phyloP scores from a whole-genome alignment of 2,888 invertebrate genomes.

The Amphiduros pacificus region DNA sequence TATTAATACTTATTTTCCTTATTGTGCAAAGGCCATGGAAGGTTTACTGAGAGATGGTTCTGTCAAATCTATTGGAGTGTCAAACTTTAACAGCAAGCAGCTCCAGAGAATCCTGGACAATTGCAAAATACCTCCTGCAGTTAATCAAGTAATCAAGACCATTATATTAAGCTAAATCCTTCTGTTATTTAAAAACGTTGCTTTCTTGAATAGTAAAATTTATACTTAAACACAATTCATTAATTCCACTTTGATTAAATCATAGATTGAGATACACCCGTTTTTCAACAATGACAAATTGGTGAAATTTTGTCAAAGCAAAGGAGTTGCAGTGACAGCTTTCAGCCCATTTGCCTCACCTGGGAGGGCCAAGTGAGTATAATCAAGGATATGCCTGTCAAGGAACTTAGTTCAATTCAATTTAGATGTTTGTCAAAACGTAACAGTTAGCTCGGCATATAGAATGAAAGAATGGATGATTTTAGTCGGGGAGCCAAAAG shows the following conservation, averaged over 20 bases:
- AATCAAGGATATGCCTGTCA: no score
- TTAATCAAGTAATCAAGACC: constrained; percentile 65
- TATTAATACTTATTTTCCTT: no score
- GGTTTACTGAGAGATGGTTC: constrained; percentile 71
- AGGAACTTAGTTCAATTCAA: no score
- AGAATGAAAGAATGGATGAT: no score
- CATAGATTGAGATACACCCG: constrained; percentile 83
- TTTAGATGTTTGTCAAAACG: no score
- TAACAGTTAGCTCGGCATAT: no score
- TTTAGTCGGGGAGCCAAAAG: no score
- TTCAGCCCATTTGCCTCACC: constrained; percentile 81
- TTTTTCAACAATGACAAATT: constrained; percentile 74
- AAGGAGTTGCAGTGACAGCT: constrained; percentile 71
- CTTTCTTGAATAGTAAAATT: no score
- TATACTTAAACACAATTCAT: no score
- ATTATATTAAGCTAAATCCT: no score
- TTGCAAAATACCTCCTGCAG: constrained; percentile 61
- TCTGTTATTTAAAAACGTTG: no score
- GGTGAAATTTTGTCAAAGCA: constrained; percentile 68
- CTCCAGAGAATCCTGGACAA: constrained; percentile 68
- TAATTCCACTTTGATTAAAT: no score
- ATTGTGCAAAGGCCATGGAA: constrained; percentile 76
- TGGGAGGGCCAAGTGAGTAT: constrained; percentile 67
- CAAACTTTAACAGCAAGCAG: constrained; percentile 80
- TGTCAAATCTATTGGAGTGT: constrained; percentile 75